phyloP scores from a whole-genome alignment of 2,888 invertebrate species.

The Acanthosepion lycidas region DNA sequence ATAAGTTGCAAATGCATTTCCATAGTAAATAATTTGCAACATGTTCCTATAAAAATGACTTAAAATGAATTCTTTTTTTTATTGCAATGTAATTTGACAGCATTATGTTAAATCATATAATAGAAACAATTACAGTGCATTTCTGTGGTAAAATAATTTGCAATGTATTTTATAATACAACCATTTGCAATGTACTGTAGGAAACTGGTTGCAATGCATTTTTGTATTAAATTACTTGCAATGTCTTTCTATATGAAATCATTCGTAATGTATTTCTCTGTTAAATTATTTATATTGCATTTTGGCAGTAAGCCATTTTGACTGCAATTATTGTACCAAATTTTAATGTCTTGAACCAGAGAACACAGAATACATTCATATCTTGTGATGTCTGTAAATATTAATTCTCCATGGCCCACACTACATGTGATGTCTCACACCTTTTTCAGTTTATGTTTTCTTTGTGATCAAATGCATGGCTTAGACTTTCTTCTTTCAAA shows the following conservation, averaged over 20 bases:
- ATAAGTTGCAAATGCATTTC: too few relatives aligned
- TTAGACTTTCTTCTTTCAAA: not conserved
- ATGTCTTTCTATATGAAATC: not conserved
- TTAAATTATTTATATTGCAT: not conserved
- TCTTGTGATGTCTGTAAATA: not conserved
- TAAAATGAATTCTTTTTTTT: too few relatives aligned
- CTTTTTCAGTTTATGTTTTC: not conserved
- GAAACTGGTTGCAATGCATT: not conserved
- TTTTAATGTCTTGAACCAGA: not conserved
- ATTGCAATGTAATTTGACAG: too few relatives aligned
- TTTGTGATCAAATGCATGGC: not conserved
- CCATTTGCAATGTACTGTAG: not conserved
- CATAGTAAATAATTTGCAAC: too few relatives aligned
- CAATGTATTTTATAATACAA: not conserved
- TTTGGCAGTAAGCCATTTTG: too few relatives aligned
- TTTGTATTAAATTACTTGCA: not conserved
- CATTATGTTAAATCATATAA: too few relatives aligned
- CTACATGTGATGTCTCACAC: too few relatives aligned
- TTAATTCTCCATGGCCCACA: not conserved
- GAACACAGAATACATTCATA: conserved; percentile 11
- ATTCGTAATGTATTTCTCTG: not conserved
- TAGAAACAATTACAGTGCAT: too few relatives aligned
- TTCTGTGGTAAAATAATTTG: too few relatives aligned
- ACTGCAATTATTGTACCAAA: not conserved
- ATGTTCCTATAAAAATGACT: too few relatives aligned